Evolutionary conservation across 2,888 invertebrate genomes (phyloP).

Genomic region (Orchestes rusci): DNA sequence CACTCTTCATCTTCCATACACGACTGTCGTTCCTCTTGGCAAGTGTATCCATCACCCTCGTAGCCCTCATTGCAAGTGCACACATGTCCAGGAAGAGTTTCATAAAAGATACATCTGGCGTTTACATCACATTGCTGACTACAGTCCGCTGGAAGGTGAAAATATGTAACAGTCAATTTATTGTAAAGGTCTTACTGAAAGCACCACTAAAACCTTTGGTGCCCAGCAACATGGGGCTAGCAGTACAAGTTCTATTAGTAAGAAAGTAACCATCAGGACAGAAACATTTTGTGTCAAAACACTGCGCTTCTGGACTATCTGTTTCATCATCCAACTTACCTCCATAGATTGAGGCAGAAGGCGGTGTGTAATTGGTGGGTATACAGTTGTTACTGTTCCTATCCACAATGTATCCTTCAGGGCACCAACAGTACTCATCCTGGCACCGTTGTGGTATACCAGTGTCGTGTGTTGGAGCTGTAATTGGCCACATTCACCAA

Average conservation of each 20-base stretch:
- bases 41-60: slow-evolving; percentile 61
- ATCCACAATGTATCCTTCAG: slow-evolving; percentile 43
- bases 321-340: slow-evolving; percentile 6
- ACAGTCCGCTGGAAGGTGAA: too few relatives aligned
- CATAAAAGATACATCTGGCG: slow-evolving; percentile 65
- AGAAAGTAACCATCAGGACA: slow-evolving; percentile 45
- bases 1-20: slow-evolving; percentile 58
- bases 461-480: too few relatives aligned
- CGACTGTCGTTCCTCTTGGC: slow-evolving; percentile 52
- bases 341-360: not conserved
- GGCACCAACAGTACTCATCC: slow-evolving; percentile 51
- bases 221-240: not conserved
- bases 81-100: slow-evolving; percentile 45
- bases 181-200: not conserved
- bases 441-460: too few relatives aligned
- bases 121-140: slow-evolving; percentile 76
- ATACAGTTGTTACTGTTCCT: not conserved
- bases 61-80: slow-evolving; percentile 70
- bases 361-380: not conserved
- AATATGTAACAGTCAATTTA: too few relatives aligned
- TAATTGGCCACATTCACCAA: too few relatives aligned
- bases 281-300: slow-evolving; percentile 43
- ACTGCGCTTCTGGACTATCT: slow-evolving; percentile 34
- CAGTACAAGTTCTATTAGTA: slow-evolving; percentile 31
- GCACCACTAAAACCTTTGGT: slow-evolving; percentile 3